These are phyloP conservation scores for Psylliodes chrysocephalus DNA, from an alignment of 2,888 invertebrate genomes.

Conservation along the genomic window DNA sequence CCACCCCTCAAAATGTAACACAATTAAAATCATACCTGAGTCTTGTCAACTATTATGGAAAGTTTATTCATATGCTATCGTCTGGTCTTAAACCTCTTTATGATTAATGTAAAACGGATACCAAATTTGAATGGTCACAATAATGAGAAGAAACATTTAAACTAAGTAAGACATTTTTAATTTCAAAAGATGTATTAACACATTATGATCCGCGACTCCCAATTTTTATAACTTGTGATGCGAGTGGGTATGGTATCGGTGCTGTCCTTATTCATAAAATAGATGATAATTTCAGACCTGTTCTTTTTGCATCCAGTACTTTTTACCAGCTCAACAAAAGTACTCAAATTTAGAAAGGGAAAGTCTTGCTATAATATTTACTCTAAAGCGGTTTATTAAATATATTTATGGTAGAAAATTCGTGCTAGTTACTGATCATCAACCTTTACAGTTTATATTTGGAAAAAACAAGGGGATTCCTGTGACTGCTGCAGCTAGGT, in stretches of 20 bases:
- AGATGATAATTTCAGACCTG: conserved; percentile 16
- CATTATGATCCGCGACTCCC: conserved; percentile 42
- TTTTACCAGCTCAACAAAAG: conserved; percentile 23
- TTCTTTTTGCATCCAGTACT: conserved; percentile 30
- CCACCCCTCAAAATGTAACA: neutral
- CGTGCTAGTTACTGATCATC: conserved; percentile 36
- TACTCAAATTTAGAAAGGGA: conserved; percentile 33
- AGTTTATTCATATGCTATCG: conserved; percentile 23
- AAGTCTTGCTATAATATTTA: conserved; percentile 27
- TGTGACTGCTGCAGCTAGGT: conserved; percentile 31
- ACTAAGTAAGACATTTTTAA: conserved; percentile 5
- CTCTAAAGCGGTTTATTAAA: conserved; percentile 27
- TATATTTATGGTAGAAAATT: conserved; percentile 24
- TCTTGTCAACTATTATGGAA: neutral
- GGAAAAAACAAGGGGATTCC: conserved; percentile 42
- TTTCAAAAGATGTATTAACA: conserved; percentile 10
- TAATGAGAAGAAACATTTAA: neutral
- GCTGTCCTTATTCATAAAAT: conserved; percentile 45
- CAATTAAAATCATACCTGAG: neutral
- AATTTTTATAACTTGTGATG: conserved; percentile 44
- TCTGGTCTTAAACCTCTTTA: conserved; percentile 30
- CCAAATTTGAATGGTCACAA: neutral
- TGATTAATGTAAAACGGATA: conserved; percentile 23
- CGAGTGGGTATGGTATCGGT: conserved; percentile 44
- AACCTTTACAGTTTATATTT: conserved; percentile 43